phyloP scores from a whole-genome alignment of 1,140 invertebrate genomes.

The Drosophila repletoides region DNA sequence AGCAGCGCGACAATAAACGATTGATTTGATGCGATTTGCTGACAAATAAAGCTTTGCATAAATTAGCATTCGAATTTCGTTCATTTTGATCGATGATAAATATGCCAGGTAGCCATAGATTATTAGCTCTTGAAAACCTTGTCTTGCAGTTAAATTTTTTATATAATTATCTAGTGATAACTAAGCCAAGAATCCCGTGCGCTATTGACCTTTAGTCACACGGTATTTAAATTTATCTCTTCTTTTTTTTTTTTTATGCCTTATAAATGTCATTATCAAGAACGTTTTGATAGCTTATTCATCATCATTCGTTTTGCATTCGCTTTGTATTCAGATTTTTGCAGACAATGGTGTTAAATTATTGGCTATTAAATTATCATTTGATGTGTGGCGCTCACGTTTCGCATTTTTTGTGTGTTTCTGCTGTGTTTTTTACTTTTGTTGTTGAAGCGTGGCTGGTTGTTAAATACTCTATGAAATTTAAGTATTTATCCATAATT shows the following conservation, averaged over 20 bases:
- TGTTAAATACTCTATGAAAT: slow-evolving; percentile 32
- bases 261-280: slow-evolving; percentile 60
- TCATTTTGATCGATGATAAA: slow-evolving; percentile 16
- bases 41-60: slow-evolving; percentile 44
- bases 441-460: slow-evolving; percentile 50
- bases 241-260: slow-evolving; percentile 39
- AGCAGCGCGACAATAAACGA: slow-evolving; percentile 65
- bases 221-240: slow-evolving; percentile 3
- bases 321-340: slow-evolving; percentile 36
- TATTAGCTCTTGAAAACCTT: too few species aligned
- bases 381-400: slow-evolving; percentile 36
- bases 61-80: slow-evolving; percentile 32
- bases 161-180: slow-evolving; percentile 6
- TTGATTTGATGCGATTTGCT: slow-evolving; percentile 49
- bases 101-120: too few species aligned
- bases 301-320: slow-evolving; percentile 20
- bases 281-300: slow-evolving; percentile 45
- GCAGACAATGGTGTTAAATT: slow-evolving; percentile 68
- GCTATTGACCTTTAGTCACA: slow-evolving; percentile 36
- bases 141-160: slow-evolving; percentile 7
- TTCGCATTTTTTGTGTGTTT: background rate
- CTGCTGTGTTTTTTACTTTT: slow-evolving; percentile 1
- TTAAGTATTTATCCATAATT: slow-evolving; percentile 23
- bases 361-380: slow-evolving; percentile 74
- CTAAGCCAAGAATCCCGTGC: slow-evolving; percentile 37